Base-by-base conservation (phyloP, 1,140 invertebrate genomes). In the Popillia japonica region DNA sequence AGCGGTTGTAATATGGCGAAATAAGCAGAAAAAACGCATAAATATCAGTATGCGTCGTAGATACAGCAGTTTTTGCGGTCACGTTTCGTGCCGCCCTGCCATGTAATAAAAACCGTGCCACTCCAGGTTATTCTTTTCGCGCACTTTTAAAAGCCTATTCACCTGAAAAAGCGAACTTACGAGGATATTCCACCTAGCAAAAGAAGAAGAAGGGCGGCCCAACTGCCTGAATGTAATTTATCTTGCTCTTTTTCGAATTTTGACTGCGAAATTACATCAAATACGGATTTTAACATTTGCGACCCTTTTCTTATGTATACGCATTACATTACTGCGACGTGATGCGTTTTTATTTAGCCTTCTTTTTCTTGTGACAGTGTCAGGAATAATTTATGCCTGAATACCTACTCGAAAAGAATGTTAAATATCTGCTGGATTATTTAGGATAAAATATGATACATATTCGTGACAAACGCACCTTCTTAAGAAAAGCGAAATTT, bases 31-130 rank as follows among this genome's bases (percentile, higher is more conserved):
- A 68, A 68, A 17, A 23, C 61, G 27, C 61, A 27, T 68, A 68
- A 68, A 68, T 68, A 68, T 68, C 61, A 68, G 61, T 68, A 68
- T 68, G 61, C 61, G 61, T 68, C 44, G 61, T 68, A 34, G 61
- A 68, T 23, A 68, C 27, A 68, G 61, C 8, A 68, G 61, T 68
- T 68, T 68, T 68, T 68, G 61, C 22, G 61, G 61, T 68, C 20
- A 9, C 61, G 61, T 68, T 6, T 22, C 61, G 20, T 27, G 8
- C 27, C 61, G 22, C 11, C 61, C 61, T 34, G 20, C 61, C 7
- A 34, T 34, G 9, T 68, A 68, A 68, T 68, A 68, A 68, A 68
- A 68, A 68, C 17, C 14, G 22, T 68, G 61, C 22, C 22, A 23
- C 27, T 6, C 4, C 20, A 68, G 61, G 22, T 68, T 68, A 68